Evolutionary conservation across 2,797 vertebrate genomes (phyloP).

Genomic region (Micrastur ruficollis): DNA sequence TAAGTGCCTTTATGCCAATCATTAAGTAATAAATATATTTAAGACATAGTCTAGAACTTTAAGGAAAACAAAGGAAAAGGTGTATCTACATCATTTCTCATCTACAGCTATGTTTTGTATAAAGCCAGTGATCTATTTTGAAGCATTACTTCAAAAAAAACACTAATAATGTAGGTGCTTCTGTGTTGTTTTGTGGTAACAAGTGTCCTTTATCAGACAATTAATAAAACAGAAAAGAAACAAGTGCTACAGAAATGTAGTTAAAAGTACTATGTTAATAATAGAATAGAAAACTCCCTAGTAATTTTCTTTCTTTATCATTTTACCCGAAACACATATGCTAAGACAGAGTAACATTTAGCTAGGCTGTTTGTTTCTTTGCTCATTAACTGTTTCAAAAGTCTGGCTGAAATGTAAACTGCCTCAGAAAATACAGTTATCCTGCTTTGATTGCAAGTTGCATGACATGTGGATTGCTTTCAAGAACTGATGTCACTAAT

Average conservation of each 20-base stretch:
- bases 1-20: slow-evolving; percentile 36
- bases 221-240: background rate
- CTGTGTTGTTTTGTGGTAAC: background rate
- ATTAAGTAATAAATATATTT: slow-evolving; percentile 48
- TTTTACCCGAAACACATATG: background rate
- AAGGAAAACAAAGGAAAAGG: background rate
- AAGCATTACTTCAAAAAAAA: background rate
- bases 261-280: background rate
- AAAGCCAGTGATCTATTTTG: background rate
- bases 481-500: background rate
- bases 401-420: background rate
- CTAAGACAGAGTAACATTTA: background rate
- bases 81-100: background rate
- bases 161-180: background rate
- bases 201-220: background rate
- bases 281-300: background rate
- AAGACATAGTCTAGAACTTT: slow-evolving; percentile 2
- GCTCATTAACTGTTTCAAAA: background rate
- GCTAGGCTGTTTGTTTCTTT: background rate
- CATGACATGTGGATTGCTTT: background rate
- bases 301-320: background rate
- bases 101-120: background rate
- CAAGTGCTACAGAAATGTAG: background rate
- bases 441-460: background rate
- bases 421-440: background rate